Evolutionary conservation across 2,888 invertebrate genomes (phyloP).

Genomic region (Orthonevra nobilis): DNA sequence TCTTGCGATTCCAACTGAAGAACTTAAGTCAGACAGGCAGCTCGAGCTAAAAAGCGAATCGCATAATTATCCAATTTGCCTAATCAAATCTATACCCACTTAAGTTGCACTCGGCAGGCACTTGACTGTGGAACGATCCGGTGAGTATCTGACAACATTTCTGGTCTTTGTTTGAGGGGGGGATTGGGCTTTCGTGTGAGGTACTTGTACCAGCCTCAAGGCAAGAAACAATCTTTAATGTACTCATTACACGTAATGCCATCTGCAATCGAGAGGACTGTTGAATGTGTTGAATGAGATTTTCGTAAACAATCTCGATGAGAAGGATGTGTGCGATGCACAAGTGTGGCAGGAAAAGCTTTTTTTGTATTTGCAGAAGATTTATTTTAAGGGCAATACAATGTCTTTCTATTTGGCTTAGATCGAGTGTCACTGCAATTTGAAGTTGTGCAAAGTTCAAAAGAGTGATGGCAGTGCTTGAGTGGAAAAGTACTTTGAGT

Average conservation of each 20-base stretch:
- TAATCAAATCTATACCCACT: constrained; percentile 60
- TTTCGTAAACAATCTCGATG: constrained; percentile 56
- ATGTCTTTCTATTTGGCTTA: constrained; percentile 44
- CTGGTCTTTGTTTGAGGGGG: neutral
- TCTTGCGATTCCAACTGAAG: constrained; percentile 29
- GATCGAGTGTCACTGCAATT: constrained; percentile 32
- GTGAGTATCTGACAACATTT: constrained; percentile 18
- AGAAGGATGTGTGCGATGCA: constrained; percentile 1
- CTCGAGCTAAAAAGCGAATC: constrained; percentile 18
- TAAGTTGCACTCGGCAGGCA: constrained; percentile 33
- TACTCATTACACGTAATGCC: constrained; percentile 62
- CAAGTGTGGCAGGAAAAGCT: neutral
- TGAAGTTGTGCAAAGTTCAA: constrained; percentile 42
- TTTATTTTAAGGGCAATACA: constrained; percentile 44
- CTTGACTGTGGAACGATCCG: constrained; percentile 20
- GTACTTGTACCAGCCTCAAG: constrained; percentile 15
- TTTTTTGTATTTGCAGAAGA: constrained; percentile 1
- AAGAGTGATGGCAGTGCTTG: too few relatives aligned
- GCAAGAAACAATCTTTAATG: constrained; percentile 26
- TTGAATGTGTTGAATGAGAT: constrained; percentile 42
- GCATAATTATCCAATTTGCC: constrained; percentile 66
- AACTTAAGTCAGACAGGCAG: constrained; percentile 31
- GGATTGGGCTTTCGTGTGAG: constrained; percentile 30
- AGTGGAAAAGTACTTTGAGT: too few relatives aligned
- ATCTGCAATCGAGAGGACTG: constrained; percentile 50